These are phyloP conservation scores for Sisyra nigra DNA, from an alignment of 2,888 invertebrate genomes.

Conservation along the genomic window DNA sequence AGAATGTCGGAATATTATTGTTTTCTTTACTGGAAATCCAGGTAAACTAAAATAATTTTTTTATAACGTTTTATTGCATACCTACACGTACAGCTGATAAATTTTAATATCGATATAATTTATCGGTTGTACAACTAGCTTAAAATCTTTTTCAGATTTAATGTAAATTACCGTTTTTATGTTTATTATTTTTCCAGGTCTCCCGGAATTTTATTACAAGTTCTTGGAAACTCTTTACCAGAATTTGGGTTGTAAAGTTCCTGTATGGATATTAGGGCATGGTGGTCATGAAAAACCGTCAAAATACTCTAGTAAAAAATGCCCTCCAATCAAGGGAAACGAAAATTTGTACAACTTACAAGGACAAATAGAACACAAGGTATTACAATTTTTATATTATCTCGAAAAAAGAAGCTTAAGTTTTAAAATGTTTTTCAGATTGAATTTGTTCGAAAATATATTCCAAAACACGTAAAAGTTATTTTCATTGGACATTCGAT, in stretches of 20 bases:
- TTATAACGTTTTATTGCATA: background rate
- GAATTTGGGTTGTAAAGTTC: conserved; percentile 36
- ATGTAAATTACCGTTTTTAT: background rate
- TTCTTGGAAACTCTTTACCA: conserved; percentile 52
- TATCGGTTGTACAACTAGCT: background rate
- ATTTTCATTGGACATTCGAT: conserved; percentile 84
- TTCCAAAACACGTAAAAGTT: conserved; percentile 55
- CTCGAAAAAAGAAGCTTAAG: too few species aligned
- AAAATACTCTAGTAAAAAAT: conserved; percentile 27
- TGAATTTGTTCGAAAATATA: conserved; percentile 53
- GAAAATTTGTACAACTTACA: conserved; percentile 51
- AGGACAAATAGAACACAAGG: conserved; percentile 68
- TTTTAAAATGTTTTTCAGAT: conserved; percentile 22
- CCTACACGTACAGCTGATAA: background rate
- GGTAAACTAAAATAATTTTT: conserved; percentile 20
- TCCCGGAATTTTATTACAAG: conserved; percentile 61
- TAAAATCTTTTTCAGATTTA: background rate
- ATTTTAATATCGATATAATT: background rate
- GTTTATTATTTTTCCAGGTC: conserved; percentile 22
- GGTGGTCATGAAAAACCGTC: conserved; percentile 66
- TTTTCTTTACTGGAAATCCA: conserved; percentile 78
- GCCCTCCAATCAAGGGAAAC: conserved; percentile 34
- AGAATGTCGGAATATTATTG: conserved; percentile 41
- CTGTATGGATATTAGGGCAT: conserved; percentile 71
- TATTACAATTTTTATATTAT: conserved; percentile 17